Conservation (phyloP, 2,888 invertebrate species). For the Dastarcus helophoroides region DNA sequence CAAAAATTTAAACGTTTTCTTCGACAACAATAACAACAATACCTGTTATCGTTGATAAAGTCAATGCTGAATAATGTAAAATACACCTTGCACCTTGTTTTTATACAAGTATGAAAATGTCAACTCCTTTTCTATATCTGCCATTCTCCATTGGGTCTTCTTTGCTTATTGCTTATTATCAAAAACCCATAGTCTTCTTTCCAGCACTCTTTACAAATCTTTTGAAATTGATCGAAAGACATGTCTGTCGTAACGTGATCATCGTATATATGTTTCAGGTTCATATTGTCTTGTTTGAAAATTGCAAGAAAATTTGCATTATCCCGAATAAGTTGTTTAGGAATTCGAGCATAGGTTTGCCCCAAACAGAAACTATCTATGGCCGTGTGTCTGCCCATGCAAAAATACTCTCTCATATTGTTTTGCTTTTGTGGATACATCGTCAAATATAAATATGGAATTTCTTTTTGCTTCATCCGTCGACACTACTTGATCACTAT, state of each 20-base stretch:
- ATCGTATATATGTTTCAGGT: constrained; percentile 3
- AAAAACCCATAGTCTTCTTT: constrained; percentile 19
- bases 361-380: constrained; percentile 19
- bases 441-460: constrained; percentile 32
- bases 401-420: constrained; percentile 10
- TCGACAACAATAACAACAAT: too few species aligned
- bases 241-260: constrained; percentile 8
- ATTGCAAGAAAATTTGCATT: constrained; percentile 1
- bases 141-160: constrained; percentile 19
- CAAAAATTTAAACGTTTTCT: too few species aligned
- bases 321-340: constrained; percentile 3
- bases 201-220: constrained; percentile 23
- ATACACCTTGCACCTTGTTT: neutral
- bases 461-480: constrained; percentile 19
- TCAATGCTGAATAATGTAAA: neutral
- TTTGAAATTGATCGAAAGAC: constrained; percentile 17
- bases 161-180: constrained; percentile 20
- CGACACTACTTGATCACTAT: constrained; percentile 15
- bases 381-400: constrained; percentile 21
- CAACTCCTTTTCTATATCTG: constrained; percentile 24
- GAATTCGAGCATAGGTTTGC: constrained; percentile 1
- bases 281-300: constrained; percentile 5
- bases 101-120: constrained; percentile 14
- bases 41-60: too few species aligned
- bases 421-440: constrained; percentile 27